Base-by-base conservation (phyloP, 2,797 vertebrate species). In the Holocentrus rufus region DNA sequence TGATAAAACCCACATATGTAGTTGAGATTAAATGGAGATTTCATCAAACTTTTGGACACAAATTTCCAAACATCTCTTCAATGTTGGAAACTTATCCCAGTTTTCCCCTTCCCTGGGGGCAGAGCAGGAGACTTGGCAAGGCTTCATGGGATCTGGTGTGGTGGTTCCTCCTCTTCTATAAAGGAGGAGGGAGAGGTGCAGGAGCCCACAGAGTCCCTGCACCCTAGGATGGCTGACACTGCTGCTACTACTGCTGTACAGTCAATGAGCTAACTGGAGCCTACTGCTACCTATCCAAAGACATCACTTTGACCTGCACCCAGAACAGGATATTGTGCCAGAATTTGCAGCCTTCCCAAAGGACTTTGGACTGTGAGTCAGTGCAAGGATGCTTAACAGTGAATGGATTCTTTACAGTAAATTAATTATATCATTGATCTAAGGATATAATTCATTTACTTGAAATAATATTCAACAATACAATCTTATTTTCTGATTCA, bases 81-180 rank as follows among this genome's bases (percentile, higher is more conserved):
- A 57, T 57, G 57, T 69, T 83, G 65, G 46, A 83, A 65, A 75
- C 69, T 27, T 44, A 81, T 71, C 76, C 74, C 72, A 62, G 72
- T 54, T 54, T 58, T 79, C 77, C 79, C 62, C 57, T 79, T 47
- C 77, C 91, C 90, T 67, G 61, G 72, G 86, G 90, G 87, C 74
- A 79, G 58, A 81, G 47, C 66, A 23, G 62, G 83, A 86, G 84
- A 82, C 52, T 63, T 80, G 77, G 82, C 84, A 73, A 27, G 61
- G 72, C 68, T 82, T 76, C 75, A 68, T 42, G 53, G 69, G 80
- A 83, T 83, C 61, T 77, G 76, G 66, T 83, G 59, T 59, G 56
- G 63, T 3, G 68, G 80, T 86, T 80, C 87, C 90, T 91, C 91
- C 90, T 92, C 75, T 74, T 61, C 72, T 92, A 92, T 93, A 92